These are phyloP conservation scores for Deroplatys truncata DNA, from an alignment of 2,888 invertebrate genomes.

Conservation along the genomic window DNA sequence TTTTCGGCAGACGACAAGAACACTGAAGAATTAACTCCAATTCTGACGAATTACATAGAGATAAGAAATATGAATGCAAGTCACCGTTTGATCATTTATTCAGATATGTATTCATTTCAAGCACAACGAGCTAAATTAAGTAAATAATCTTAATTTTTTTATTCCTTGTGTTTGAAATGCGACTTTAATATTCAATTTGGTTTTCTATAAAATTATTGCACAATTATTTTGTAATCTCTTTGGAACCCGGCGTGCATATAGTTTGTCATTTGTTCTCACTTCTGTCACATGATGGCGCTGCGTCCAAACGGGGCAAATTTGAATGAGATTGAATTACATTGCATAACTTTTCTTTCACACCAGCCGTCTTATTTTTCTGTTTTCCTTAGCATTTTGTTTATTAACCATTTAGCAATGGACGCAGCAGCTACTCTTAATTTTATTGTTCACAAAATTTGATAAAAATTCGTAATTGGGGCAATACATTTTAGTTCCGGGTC, in stretches of 20 bases:
- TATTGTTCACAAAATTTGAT: too few relatives aligned
- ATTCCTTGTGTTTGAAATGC: neutral
- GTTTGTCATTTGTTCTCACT: neutral
- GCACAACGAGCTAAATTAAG: neutral
- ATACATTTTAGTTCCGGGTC: too few relatives aligned
- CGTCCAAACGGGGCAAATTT: neutral
- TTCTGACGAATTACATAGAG: neutral
- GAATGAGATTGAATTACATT: too few relatives aligned
- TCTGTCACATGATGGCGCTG: neutral
- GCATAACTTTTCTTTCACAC: too few relatives aligned
- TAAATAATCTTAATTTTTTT: neutral
- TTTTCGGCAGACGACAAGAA: neutral
- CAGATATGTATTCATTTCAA: neutral
- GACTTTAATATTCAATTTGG: neutral
- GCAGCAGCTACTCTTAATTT: too few relatives aligned
- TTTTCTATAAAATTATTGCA: neutral
- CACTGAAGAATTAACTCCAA: neutral
- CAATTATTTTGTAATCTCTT: neutral
- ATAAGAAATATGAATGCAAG: neutral
- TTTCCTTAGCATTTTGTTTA: too few relatives aligned
- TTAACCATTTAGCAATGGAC: too few relatives aligned
- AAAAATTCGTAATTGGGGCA: too few relatives aligned
- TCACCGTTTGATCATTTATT: neutral
- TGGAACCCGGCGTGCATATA: neutral
- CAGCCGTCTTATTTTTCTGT: too few relatives aligned